Base-by-base conservation (phyloP, 2,797 vertebrate genomes). In the Onychomys arenicola region DNA sequence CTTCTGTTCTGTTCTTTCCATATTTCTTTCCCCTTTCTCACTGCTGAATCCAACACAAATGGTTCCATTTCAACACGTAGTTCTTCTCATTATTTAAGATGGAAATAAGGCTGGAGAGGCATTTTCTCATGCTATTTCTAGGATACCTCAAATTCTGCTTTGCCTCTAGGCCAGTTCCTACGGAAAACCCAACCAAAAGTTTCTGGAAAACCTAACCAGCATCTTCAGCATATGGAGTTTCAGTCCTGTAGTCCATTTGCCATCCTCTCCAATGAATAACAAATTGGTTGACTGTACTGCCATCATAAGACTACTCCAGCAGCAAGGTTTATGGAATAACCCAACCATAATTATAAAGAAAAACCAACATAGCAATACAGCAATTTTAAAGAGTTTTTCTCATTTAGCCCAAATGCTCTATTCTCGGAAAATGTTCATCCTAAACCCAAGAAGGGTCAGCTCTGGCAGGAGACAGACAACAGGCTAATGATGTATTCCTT, bases 21-120 rank as follows among this genome's bases (percentile, higher is more conserved):
- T 98, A 77, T 96, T 97, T 97, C 32, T 77, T 83, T 76, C 37
- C 23, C 57, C 43, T 55, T 96, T 94, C 95, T 98, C 84, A 85
- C 89, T 93, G 46, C 97, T 86, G 76, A 96, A 96, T 98, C 98
- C 98, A 99, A 98, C 59, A 98, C 94, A 98, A 99, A 98, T 0
- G 76, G 82, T 97, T 98, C 34, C 59, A 91, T 99, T 98, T 99
- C 98, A 98, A 96, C 98, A 98, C 98, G 97, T 49, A 95, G 96
- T 97, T 95, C 95, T 98, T 76, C 94, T 98, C 97, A 98, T 98
- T 98, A 98, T 98, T 98, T 97, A 97, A 98, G 94, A 97, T 96
- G 96, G 96, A 98, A 98, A 98, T 97, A 98, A 98, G 91, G 95
- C 91, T 98, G 98, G 94, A 96, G 98, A 98, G 94, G 87, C 96